Evolutionary conservation across 2,113 vertebrate species (phyloP), one percentile per base, ranked within the genome.

Genomic region (Epinephelus lanceolatus): DNA sequence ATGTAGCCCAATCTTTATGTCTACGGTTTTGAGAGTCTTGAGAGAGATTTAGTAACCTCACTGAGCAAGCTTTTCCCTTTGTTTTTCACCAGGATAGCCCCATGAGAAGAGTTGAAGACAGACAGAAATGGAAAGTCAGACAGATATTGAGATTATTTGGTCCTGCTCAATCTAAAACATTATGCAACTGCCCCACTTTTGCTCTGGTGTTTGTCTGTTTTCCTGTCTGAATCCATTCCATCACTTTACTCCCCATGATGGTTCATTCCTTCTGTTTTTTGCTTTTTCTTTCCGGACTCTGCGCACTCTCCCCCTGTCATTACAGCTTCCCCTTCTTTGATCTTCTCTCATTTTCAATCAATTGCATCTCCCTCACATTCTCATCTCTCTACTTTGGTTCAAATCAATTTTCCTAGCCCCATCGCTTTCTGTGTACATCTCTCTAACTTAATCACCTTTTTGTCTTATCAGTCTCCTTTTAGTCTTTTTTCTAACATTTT

Each of bases 231-330:
- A 81, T 83, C 51, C 55, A 78, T 86, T 73, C 71, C 62, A 76
- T 89, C 87, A 85, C 56, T 86, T 61, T 37, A 27, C 61, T 76
- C 61, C 13, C 45, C 57, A 11, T 73, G 52, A 61, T 59, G 57
- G 7, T 67, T 84, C 66, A 63, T 12, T 71, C 56, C 14, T 51
- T 30, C n/a, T 49, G 6, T 74, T 55, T 71, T 67, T 17, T 92
- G 91, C 61, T 89, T 70, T 80, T 94, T 94, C 92, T 92, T 93
- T 85, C 84, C 86, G 5, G 42, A 3, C 62, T 53, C 71, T 61
- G 47, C 67, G 65, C 40, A 11, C 21, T 62, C n/a, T 55, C 62
- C 17, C 68, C 49, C 52, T 52, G 47, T 84, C 76, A 78, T 84
- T 66, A 71, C 33, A 17, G 61, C 70, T 62, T 76, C 49, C 52